Conservation (phyloP, 2,113 vertebrate species). For the Trematomus loennbergii region DNA sequence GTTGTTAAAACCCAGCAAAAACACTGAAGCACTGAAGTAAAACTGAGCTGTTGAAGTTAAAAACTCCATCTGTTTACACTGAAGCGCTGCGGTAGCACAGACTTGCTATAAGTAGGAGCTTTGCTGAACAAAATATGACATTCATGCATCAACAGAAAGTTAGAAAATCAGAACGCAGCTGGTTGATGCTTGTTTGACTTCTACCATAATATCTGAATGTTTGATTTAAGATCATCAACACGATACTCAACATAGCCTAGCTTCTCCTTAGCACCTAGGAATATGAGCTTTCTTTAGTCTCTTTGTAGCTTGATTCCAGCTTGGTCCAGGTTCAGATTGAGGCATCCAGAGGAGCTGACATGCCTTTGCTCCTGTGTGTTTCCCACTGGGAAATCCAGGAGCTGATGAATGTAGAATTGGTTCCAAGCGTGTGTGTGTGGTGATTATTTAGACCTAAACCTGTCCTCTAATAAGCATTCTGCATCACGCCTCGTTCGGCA, state of each 20-base stretch:
- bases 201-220: background rate
- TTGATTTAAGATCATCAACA: background rate
- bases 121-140: conserved; percentile 18
- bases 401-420: conserved; percentile 62
- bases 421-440: conserved; percentile 37
- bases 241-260: background rate
- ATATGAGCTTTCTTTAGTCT: background rate
- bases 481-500: conserved; percentile 50
- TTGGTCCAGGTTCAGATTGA: conserved; percentile 11
- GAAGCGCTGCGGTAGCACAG: background rate
- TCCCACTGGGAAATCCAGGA: conserved; percentile 57
- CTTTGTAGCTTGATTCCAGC: background rate
- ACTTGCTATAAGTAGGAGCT: conserved; percentile 1
- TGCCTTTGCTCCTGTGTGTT: background rate
- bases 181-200: conserved; percentile 1
- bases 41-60: conserved; percentile 4
- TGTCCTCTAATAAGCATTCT: conserved; percentile 65
- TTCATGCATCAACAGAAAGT: conserved; percentile 10
- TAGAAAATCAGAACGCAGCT: conserved; percentile 8
- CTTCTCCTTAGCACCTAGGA: background rate
- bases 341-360: conserved; percentile 26
- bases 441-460: conserved; percentile 67
- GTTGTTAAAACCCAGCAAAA: conserved; percentile 4
- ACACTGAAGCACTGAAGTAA: background rate
- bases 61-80: conserved; percentile 31